Conservation (phyloP, 2,797 vertebrate genomes). For the Rousettus madagascariensis region DNA sequence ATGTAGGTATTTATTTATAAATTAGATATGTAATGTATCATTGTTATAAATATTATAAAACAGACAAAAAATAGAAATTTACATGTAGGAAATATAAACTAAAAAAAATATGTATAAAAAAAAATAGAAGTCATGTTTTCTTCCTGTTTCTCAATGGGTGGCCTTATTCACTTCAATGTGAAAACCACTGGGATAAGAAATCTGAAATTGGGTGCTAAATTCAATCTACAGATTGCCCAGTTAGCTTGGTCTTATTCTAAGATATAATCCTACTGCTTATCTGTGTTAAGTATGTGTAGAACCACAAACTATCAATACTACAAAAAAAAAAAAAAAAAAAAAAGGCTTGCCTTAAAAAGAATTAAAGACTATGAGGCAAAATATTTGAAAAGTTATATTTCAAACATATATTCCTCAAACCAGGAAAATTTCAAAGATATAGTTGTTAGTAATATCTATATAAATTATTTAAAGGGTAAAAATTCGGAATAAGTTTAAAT, state of each 20-base stretch:
- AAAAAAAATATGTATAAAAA: neutral
- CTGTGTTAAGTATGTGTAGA: neutral
- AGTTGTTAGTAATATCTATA: neutral
- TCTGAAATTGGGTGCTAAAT: neutral
- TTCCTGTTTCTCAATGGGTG: neutral
- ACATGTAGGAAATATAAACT: neutral
- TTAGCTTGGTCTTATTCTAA: neutral
- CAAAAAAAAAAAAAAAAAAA: neutral
- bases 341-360: neutral
- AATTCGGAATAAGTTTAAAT: neutral
- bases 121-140: neutral
- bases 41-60: neutral
- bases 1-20: neutral
- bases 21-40: neutral
- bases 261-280: neutral
- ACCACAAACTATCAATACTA: neutral
- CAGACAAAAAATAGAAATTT: neutral
- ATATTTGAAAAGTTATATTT: neutral
- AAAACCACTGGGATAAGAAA: neutral
- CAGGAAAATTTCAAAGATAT: neutral
- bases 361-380: neutral
- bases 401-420: neutral
- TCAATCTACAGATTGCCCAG: neutral
- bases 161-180: neutral
- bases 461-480: slow-evolving; percentile 5